These are phyloP conservation scores for Myotis planiceps DNA, from an alignment of 2,797 vertebrate genomes.

Conservation along the genomic window DNA sequence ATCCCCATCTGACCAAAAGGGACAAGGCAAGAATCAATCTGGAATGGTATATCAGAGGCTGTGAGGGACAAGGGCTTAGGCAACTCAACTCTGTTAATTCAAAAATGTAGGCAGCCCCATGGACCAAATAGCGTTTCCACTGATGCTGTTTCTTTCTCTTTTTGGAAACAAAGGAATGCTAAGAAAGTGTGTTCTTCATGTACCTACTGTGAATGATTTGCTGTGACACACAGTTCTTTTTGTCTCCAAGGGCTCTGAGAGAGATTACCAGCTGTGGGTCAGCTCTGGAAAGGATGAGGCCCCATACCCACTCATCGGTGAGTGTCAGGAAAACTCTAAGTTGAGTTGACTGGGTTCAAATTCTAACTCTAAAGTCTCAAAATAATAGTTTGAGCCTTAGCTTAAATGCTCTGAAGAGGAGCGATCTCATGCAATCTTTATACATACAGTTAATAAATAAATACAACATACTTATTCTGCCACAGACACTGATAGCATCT, in stretches of 20 bases:
- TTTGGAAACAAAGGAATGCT: background rate
- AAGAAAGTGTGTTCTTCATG: background rate
- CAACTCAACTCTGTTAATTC: background rate
- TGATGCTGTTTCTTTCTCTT: background rate
- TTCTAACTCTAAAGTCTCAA: background rate
- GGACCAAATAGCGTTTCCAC: background rate
- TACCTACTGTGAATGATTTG: background rate
- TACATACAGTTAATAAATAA: background rate
- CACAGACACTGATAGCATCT: background rate
- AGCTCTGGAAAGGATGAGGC: background rate
- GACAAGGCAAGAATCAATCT: background rate
- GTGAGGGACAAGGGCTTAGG: background rate
- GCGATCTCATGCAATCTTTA: background rate
- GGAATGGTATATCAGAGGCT: background rate
- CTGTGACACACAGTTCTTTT: background rate
- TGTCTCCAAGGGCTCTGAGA: constrained; percentile 88
- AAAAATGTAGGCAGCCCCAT: background rate
- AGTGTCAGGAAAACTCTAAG: constrained; percentile 74
- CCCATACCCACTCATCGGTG: constrained; percentile 74
- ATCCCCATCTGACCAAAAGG: background rate
- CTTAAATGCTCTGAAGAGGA: background rate
- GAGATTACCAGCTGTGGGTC: constrained; percentile 92
- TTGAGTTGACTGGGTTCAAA: background rate
- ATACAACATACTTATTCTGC: background rate
- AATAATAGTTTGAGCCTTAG: background rate